Conservation (phyloP, 2,797 vertebrate species). For the Melanotaenia nigrans region DNA sequence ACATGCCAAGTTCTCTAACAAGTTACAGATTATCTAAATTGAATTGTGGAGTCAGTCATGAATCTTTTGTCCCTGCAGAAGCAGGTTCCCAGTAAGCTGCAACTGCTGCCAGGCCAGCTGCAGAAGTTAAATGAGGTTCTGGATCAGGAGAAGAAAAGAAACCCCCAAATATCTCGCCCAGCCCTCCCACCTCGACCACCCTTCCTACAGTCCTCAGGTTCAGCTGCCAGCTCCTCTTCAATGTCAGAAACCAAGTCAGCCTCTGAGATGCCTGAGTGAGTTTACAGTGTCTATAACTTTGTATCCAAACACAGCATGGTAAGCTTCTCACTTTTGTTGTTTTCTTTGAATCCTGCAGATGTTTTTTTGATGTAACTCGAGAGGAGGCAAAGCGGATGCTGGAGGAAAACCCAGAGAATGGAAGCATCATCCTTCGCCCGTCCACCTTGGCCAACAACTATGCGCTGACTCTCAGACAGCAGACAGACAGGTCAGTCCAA, state of each 20-base stretch:
- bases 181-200: constrained; percentile 43
- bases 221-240: not conserved
- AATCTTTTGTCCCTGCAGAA: constrained; percentile 52
- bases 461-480: constrained; percentile 79
- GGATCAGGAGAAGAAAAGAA: constrained; percentile 56
- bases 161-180: not conserved
- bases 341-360: constrained; percentile 52
- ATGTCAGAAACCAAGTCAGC: not conserved
- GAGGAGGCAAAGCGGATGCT: constrained; percentile 83
- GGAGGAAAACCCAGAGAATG: constrained; percentile 74
- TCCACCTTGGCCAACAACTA: constrained; percentile 80
- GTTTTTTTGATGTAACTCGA: constrained; percentile 79
- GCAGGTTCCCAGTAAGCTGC: constrained; percentile 64
- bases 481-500: constrained; percentile 52
- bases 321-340: not conserved
- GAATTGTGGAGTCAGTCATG: not conserved
- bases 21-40: not conserved
- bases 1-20: not conserved
- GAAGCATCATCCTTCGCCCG: constrained; percentile 86
- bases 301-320: not conserved
- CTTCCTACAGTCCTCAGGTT: not conserved
- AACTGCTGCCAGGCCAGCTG: constrained; percentile 78
- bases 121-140: constrained; percentile 61
- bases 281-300: not conserved
- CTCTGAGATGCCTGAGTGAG: constrained; percentile 58